Conservation (phyloP, 2,888 invertebrate species). For the Amiota mariae region DNA sequence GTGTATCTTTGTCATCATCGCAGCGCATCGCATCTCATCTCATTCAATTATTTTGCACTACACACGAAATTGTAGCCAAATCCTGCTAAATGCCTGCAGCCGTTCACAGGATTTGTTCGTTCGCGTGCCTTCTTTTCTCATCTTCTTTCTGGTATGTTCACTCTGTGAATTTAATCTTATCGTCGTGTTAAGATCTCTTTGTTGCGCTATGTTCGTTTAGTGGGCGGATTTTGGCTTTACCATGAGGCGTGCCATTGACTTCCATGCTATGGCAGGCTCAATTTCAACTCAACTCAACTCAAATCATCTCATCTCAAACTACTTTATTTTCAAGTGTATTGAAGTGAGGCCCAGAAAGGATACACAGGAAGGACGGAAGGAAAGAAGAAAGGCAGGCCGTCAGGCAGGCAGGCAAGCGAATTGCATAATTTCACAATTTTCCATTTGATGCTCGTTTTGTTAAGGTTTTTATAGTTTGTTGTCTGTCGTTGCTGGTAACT, state of each 20-base stretch:
- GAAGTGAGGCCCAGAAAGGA: neutral
- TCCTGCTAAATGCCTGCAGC: conserved; percentile 49
- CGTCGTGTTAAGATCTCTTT: conserved; percentile 55
- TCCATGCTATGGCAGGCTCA: conserved; percentile 47
- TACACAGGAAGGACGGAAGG: neutral
- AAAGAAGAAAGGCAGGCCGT: conserved; percentile 22
- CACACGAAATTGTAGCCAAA: conserved; percentile 47
- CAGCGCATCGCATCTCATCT: conserved; percentile 51
- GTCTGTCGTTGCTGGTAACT: conserved; percentile 36
- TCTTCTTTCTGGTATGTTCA: neutral
- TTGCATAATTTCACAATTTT: conserved; percentile 73
- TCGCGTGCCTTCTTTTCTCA: neutral
- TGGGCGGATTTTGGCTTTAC: conserved; percentile 22
- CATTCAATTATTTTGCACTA: conserved; percentile 60
- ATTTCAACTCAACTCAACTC: conserved; percentile 9
- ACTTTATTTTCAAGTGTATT: conserved; percentile 55
- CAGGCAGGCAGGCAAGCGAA: conserved; percentile 57
- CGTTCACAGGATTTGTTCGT: neutral
- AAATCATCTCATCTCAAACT: conserved; percentile 52
- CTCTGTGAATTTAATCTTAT: conserved; percentile 56
- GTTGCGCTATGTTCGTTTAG: conserved; percentile 10
- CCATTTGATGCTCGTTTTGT: conserved; percentile 70
- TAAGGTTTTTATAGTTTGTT: conserved; percentile 32
- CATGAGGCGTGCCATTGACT: conserved; percentile 36
- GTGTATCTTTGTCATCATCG: no score